Evolutionary conservation across 2,888 invertebrate genomes (phyloP).

Genomic region (Sesia bembeciformis): DNA sequence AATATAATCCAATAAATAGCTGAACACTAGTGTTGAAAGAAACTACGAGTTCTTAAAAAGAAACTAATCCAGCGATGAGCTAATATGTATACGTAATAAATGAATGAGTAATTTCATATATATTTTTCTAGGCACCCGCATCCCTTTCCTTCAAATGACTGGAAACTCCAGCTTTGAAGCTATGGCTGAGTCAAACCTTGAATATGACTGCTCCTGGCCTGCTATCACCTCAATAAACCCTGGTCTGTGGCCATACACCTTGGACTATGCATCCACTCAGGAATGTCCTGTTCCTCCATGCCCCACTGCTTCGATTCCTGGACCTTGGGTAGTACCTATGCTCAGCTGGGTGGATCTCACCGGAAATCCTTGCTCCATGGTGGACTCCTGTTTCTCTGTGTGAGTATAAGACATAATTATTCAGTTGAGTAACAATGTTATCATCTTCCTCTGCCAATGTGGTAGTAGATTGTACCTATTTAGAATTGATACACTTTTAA

Average conservation of each 20-base stretch:
- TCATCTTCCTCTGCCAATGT: no score
- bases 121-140: constrained; percentile 47
- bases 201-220: constrained; percentile 78
- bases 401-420: constrained; percentile 28
- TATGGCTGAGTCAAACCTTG: constrained; percentile 58
- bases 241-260: constrained; percentile 80
- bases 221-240: constrained; percentile 46
- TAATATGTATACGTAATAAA: no score
- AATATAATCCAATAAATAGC: no score
- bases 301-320: constrained; percentile 71
- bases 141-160: constrained; percentile 72
- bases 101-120: no score
- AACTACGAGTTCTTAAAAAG: no score
- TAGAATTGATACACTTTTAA: no score
- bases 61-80: no score
- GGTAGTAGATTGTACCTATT: neutral
- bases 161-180: constrained; percentile 75
- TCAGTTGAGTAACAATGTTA: no score
- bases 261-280: constrained; percentile 74
- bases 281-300: constrained; percentile 74
- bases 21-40: no score
- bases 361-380: constrained; percentile 70
- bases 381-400: constrained; percentile 65
- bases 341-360: constrained; percentile 64
- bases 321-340: constrained; percentile 80